Base-by-base conservation (phyloP, 2,888 invertebrate species). In the Rhopalosiphum nymphaeae region DNA sequence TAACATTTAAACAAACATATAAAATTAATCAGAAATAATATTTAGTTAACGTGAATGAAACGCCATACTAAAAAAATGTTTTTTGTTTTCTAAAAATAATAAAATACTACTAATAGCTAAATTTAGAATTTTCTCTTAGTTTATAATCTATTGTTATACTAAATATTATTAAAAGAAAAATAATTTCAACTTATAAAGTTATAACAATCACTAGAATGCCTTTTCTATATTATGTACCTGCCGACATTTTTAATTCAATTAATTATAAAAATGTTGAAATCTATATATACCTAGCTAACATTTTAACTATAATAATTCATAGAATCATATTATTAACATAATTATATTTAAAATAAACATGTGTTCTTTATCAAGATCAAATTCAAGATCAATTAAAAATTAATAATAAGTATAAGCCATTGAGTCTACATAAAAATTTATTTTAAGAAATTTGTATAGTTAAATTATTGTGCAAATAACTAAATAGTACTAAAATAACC, bases 41-140 rank as follows among this genome's bases (percentile, higher is more conserved):
- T 16, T 16, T 5, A n/a, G n/a, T 67, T n/a, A n/a, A 67, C 16
- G 16, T 16, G n/a, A n/a, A 67, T 67, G n/a, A 67, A 67, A 67
- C n/a, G n/a, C 16, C 16, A 16, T 53, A 16, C 5, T 13, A n/a
- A n/a, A 16, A 61, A 67, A 67, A n/a, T n/a, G 11, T 67, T 13
- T n/a, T n/a, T 67, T 67, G 29, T 61, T 67, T 67, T n/a, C 61
- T 67, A 67, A 67, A n/a, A n/a, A 67, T 67, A 67, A 67, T 67
- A 67, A n/a, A 67, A 67, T 61, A 67, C 1, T 67, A n/a, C 5
- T 11, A 67, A n/a, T 2, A 11, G 61, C 61, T 61, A 61, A 61
- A 61, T 61, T 61, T 61, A 61, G 0, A 29, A 29, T 11, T 61
- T 29, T 61, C 11, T 26, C 26, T 57, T 57, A 29, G 13, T 49